Base-by-base conservation (phyloP, 2,797 vertebrate species). In the Pangasius sanitwongsei region DNA sequence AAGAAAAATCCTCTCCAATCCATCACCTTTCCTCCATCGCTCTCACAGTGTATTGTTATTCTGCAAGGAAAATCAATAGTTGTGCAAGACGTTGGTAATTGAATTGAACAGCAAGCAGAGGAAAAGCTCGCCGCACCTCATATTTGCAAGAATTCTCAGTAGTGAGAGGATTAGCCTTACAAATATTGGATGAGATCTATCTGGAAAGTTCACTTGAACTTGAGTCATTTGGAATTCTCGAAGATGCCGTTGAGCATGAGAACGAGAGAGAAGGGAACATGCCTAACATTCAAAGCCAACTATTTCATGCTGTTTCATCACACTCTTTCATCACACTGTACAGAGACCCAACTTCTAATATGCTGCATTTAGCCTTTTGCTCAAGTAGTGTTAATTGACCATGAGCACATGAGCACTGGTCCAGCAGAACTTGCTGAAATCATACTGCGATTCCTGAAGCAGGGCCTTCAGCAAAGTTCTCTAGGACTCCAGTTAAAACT, bases 261-360 rank as follows among this genome's bases (percentile, higher is more conserved):
- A 74, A 87, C 53, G 48, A 77, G 67, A 82, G 80, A 67, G 53
- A 20, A 55, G 57, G 1, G 59, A 85, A 78, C 2, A 31, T 44
- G 20, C 77, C 48, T 53, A 41, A 59, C 2, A 53, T 78, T 31
- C 48, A 31, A 34, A 69, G 77, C 80, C 82, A 53, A 83, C 15
- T 31, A 50, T 92, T 93, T 93, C 91, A 90, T 13, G 70, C 75
- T 59, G 83, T 92, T 94, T 90, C 89, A 91, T 93, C 91, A 92
- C 80, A 67, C 48, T 28, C 63, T 87, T 87, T 78, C 72, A 78
- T 87, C 86, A 85, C 72, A 81, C 80, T 88, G 8, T 53, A 69
- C n/a, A 53, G 31, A 90, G 78, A 84, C 80, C 75, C 86, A 86
- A 88, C 85, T 85, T 59, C 65, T 87, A 75, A 87, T 59, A 74